Conservation (phyloP, 53 echinoderm and acorn worm genomes). For the Crossaster papposus region DNA sequence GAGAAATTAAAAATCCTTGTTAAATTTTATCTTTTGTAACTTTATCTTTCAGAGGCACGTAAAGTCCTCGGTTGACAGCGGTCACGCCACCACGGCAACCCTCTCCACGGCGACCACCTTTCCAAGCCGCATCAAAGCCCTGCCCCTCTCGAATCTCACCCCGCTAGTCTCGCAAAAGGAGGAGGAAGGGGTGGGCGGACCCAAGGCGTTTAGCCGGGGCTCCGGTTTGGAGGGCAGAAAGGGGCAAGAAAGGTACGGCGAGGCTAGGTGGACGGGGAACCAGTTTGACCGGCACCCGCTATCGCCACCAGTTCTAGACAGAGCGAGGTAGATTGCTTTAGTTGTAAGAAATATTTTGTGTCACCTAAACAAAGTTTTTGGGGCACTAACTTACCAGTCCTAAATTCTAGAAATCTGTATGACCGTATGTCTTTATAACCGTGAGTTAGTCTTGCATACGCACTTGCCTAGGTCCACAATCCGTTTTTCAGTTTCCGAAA, state of each 20-base stretch:
- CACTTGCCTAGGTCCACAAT: too few relatives aligned
- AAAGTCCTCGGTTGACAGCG: constrained; percentile 89
- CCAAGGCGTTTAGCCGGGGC: not conserved
- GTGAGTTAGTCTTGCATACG: too few relatives aligned
- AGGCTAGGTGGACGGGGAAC: constrained; percentile 68
- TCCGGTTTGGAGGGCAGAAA: constrained; percentile 10
- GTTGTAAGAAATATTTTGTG: not conserved
- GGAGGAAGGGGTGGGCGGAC: constrained; percentile 34
- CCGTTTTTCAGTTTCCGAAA: too few relatives aligned
- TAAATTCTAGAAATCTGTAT: too few relatives aligned
- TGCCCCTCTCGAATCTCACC: constrained; percentile 78
- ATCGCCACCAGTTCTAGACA: constrained; percentile 89
- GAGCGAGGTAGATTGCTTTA: constrained; percentile 37
- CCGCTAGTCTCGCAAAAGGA: constrained; percentile 83
- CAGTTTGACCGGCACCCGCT: constrained; percentile 83
- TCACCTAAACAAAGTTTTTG: too few relatives aligned
- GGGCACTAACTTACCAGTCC: too few relatives aligned
- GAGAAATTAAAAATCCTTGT: not conserved
- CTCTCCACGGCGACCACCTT: constrained; percentile 64
- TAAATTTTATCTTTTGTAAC: not conserved
- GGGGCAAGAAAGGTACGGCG: not conserved
- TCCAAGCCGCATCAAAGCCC: constrained; percentile 69
- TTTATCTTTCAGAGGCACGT: constrained; percentile 59
- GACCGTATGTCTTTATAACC: too few relatives aligned
- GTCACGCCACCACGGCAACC: constrained; percentile 94